A percentile compares a stretch with the other conserved stretches of the same genome.
These are phyloP conservation scores for Artemia sinica DNA, from an alignment of 2,888 invertebrate species.

Conservation along the genomic window DNA sequence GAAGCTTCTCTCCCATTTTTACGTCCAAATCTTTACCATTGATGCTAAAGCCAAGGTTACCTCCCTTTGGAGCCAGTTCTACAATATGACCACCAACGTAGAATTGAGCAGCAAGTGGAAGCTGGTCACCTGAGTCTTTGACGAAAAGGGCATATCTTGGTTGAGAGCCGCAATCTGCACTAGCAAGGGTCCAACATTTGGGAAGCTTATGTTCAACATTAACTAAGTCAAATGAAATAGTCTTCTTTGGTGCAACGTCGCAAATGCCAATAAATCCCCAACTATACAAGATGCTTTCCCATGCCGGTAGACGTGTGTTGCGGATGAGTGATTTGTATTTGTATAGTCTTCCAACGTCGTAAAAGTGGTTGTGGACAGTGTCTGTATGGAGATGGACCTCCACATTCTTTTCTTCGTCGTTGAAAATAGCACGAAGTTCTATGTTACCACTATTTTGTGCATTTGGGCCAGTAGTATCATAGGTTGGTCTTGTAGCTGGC, in stretches of 20 bases:
- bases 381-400: conserved; percentile 22
- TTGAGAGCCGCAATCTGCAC: conserved; percentile 19
- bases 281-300: conserved; percentile 12
- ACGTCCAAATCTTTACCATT: conserved; percentile 20
- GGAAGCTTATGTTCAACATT: conserved; percentile 18
- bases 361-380: conserved; percentile 21
- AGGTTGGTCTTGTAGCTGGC: conserved; percentile 13
- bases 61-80: conserved; percentile 18
- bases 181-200: conserved; percentile 20
- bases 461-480: conserved; percentile 17
- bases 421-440: conserved; percentile 18
- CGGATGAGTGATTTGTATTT: conserved; percentile 15
- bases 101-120: conserved; percentile 21
- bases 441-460: conserved; percentile 19
- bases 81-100: conserved; percentile 21
- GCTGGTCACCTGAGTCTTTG: conserved; percentile 17
- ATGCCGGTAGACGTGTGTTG: conserved; percentile 19
- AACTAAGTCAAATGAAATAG: conserved; percentile 20
- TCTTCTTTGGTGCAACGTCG: conserved; percentile 21
- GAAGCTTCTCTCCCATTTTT: conserved; percentile 16
- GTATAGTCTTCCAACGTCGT: conserved; percentile 20
- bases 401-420: conserved; percentile 17
- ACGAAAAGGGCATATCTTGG: conserved; percentile 22
- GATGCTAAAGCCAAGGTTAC: conserved; percentile 19
- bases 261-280: conserved; percentile 20